Evolutionary conservation across 1,140 invertebrate genomes (phyloP).

Genomic region (Dolichoris vasculosae): DNA sequence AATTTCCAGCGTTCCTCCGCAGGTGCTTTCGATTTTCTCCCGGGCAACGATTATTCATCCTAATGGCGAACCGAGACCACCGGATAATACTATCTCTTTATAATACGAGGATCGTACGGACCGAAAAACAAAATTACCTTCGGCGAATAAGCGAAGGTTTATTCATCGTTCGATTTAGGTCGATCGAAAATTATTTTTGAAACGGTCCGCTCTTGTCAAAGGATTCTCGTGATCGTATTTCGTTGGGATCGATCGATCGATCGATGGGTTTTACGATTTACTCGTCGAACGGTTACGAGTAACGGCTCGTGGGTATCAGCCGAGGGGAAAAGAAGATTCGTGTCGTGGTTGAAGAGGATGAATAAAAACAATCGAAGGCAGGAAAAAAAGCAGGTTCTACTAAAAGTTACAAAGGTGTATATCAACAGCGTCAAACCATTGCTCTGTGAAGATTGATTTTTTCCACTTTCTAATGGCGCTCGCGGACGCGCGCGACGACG

Average conservation of each 20-base stretch:
- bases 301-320: too few species aligned
- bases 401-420: conserved; percentile 8
- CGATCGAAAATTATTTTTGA: too few species aligned
- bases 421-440: conserved; percentile 38
- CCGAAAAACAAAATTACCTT: not conserved
- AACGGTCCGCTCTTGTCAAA: too few species aligned
- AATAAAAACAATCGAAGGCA: not conserved
- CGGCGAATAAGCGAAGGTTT: too few species aligned
- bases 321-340: too few species aligned
- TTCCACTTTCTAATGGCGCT: conserved; percentile 67
- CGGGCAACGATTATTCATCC: conserved; percentile 31
- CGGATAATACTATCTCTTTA: not conserved
- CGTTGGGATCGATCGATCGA: too few species aligned
- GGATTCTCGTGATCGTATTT: too few species aligned
- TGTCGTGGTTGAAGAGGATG: too few species aligned
- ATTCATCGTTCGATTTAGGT: too few species aligned
- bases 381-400: not conserved
- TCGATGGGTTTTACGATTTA: too few species aligned
- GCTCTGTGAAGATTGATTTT: conserved; percentile 59
- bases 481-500: conserved; percentile 10
- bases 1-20: conserved; percentile 47
- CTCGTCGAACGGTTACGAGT: too few species aligned
- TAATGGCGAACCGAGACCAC: conserved; percentile 9
- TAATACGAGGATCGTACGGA: too few species aligned
- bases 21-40: conserved; percentile 54